Percentiles rank a stretch among this genome's conserved stretches.
Conservation (phyloP, 2,113 vertebrate species). For the Pygoscelis adeliae region DNA sequence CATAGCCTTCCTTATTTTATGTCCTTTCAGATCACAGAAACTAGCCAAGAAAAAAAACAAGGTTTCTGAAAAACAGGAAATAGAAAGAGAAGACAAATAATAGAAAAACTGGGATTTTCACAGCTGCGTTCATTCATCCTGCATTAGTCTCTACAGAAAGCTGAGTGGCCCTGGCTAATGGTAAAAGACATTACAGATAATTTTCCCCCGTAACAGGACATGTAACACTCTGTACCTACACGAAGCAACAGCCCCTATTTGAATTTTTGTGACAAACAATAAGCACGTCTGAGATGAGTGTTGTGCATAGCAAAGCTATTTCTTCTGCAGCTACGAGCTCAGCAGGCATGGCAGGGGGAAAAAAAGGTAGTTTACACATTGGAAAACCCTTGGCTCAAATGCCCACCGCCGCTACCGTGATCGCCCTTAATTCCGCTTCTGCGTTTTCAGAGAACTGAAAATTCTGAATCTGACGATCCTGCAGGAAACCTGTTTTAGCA, state of each 20-base stretch:
- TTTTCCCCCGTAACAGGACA: neutral
- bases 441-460: neutral
- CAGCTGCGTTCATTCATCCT: neutral
- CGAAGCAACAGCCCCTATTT: fast-evolving
- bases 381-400: neutral
- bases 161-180: neutral
- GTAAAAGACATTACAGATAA: neutral
- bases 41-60: neutral
- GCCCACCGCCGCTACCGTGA: neutral
- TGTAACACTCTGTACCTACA: neutral
- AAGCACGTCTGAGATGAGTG: fast-evolving
- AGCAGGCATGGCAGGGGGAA: neutral
- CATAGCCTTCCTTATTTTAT: neutral
- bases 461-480: neutral
- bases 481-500: neutral
- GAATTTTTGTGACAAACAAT: fast-evolving
- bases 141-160: neutral
- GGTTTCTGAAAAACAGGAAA: neutral
- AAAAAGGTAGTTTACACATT: fast-evolving
- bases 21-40: neutral
- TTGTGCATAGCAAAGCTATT: no score
- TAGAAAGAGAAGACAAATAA: neutral
- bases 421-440: neutral
- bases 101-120: neutral
- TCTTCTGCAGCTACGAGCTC: neutral